Percentiles rank a stretch among this genome's conserved stretches.
Evolutionary conservation across 92 coral and sea anemone genomes (phyloP).

Genomic region (Chrysogorgia sp.): DNA sequence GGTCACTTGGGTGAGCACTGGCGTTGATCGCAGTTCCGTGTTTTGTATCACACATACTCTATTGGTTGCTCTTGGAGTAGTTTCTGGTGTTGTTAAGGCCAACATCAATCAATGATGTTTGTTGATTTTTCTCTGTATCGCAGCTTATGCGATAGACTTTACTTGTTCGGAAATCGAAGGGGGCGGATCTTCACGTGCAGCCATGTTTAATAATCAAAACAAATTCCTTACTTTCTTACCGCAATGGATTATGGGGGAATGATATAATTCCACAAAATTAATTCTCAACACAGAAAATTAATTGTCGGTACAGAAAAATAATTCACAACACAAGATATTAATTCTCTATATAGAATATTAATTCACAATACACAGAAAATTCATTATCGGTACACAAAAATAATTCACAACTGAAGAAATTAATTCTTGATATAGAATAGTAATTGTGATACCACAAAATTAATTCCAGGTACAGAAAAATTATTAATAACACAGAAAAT

Average conservation of each 20-base stretch:
- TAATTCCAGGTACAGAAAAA: constrained; percentile 6
- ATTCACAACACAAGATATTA: too few species aligned
- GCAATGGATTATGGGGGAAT: background rate
- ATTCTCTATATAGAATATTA: too few species aligned
- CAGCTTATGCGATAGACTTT: constrained; percentile 55
- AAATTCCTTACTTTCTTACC: background rate
- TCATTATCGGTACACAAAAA: too few species aligned
- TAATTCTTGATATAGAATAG: too few species aligned
- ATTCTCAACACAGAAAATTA: too few species aligned
- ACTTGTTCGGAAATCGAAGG: constrained; percentile 24
- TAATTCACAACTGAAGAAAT: too few species aligned
- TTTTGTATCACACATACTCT: constrained; percentile 27
- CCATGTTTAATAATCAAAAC: background rate
- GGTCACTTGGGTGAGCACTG: constrained; percentile 33
- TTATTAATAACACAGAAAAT: background rate
- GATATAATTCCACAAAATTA: too few species aligned
- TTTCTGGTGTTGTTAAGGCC: background rate
- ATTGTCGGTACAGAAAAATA: too few species aligned
- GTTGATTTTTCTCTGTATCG: constrained; percentile 47
- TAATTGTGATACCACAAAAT: too few species aligned
- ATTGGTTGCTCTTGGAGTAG: constrained; percentile 13
- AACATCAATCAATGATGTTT: constrained; percentile 48
- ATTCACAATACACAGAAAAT: too few species aligned
- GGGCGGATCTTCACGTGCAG: background rate
- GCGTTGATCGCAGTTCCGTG: background rate